A percentile compares a stretch with the other conserved stretches of the same genome.
Conservation (phyloP, 64 coral and sea anemone species). For the Dendronephthya gigantea region DNA sequence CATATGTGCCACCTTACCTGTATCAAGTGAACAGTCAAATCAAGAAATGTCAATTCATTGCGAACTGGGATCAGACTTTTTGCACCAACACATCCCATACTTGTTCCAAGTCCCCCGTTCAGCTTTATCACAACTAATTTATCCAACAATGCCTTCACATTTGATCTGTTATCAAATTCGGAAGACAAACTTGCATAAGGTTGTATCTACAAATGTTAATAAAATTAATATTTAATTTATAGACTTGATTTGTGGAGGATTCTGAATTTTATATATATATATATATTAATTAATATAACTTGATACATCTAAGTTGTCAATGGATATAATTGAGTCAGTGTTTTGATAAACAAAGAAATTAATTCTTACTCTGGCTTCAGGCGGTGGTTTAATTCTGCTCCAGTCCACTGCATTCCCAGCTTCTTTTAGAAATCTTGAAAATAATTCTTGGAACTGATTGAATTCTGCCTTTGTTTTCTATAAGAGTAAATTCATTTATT, state of each 20-base stretch:
- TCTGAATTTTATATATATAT: too few relatives aligned
- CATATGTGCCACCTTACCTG: constrained; percentile 39
- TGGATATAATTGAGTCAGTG: too few relatives aligned
- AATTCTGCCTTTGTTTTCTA: constrained; percentile 5
- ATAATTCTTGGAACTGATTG: not conserved
- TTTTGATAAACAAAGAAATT: not conserved
- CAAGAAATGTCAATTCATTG: constrained; percentile 86
- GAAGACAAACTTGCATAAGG: constrained; percentile 47
- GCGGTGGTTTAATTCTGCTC: not conserved
- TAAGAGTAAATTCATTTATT: not conserved
- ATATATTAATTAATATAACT: too few relatives aligned
- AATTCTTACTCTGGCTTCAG: not conserved
- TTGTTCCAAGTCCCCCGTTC: constrained; percentile 93
- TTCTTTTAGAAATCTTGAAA: constrained; percentile 2
- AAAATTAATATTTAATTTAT: not conserved
- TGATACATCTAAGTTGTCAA: too few relatives aligned
- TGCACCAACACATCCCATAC: constrained; percentile 85
- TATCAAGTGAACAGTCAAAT: constrained; percentile 84
- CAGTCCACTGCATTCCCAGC: not conserved
- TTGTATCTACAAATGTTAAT: constrained; percentile 44
- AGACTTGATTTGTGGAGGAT: not conserved
- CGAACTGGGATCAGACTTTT: constrained; percentile 85
- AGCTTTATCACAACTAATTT: constrained; percentile 91
- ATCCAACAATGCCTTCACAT: constrained; percentile 50
- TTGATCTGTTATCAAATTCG: not conserved